Percentiles rank a stretch among this genome's conserved stretches.
Evolutionary conservation across 2,113 vertebrate genomes (phyloP).

Genomic region (Uria aalge): DNA sequence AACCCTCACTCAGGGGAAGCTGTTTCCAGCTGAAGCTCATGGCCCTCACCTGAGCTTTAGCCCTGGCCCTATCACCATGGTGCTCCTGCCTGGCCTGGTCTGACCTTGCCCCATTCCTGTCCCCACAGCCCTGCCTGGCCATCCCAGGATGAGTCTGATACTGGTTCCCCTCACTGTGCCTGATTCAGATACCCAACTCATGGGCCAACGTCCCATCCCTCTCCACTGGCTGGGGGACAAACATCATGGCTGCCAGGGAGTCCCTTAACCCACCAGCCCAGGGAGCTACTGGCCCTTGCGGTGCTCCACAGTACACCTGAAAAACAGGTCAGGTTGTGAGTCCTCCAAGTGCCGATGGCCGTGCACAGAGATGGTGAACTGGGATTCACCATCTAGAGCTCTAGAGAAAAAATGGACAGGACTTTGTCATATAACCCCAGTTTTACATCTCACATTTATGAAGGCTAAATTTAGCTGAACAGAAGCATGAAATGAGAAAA

Average conservation of each 20-base stretch:
- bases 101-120: neutral
- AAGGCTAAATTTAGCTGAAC: neutral
- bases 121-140: rapidly evolving
- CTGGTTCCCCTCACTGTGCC: neutral
- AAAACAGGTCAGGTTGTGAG: neutral
- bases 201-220: too few species aligned
- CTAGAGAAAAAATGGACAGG: neutral
- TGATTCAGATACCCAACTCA: rapidly evolving
- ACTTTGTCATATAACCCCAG: neutral
- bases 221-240: too few species aligned
- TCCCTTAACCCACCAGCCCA: neutral
- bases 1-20: too few species aligned
- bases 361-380: rapidly evolving
- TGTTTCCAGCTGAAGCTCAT: neutral
- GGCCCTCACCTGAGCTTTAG: rapidly evolving
- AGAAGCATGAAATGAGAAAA: neutral
- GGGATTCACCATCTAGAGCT: neutral
- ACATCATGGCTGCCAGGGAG: neutral
- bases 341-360: rapidly evolving
- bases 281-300: rapidly evolving
- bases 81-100: rapidly evolving
- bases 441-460: neutral
- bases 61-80: neutral
- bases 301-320: too few species aligned
- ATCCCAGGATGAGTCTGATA: neutral